phyloP scores from a whole-genome alignment of 1,140 invertebrate genomes.

The Drosophila persimilis region DNA sequence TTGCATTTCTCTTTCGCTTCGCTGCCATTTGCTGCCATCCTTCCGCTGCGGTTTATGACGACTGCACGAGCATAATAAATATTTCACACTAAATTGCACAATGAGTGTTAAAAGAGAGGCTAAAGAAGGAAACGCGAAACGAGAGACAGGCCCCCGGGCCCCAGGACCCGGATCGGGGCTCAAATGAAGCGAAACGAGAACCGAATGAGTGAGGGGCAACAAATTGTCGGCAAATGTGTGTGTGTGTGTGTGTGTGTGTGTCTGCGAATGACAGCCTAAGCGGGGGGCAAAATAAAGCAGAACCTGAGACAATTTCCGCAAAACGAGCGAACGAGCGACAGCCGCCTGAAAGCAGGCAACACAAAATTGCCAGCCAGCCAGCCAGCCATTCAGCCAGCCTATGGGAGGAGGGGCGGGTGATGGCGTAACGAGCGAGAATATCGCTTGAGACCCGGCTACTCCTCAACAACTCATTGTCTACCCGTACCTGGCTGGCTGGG shows the following conservation, averaged over 20 bases:
- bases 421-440: slow-evolving; percentile 41
- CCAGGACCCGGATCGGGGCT: not conserved
- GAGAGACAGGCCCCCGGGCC: not conserved
- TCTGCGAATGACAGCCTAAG: slow-evolving; percentile 44
- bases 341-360: slow-evolving; percentile 35
- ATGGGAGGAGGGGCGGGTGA: no score
- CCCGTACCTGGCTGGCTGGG: not conserved
- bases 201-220: slow-evolving; percentile 27
- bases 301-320: slow-evolving; percentile 65
- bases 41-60: slow-evolving; percentile 44
- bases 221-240: slow-evolving; percentile 58
- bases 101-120: slow-evolving; percentile 15
- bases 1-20: slow-evolving; percentile 38
- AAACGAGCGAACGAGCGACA: slow-evolving; percentile 2
- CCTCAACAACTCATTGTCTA: not conserved
- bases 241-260: slow-evolving; percentile 63
- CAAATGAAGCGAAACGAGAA: slow-evolving; percentile 40
- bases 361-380: slow-evolving; percentile 41
- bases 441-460: not conserved
- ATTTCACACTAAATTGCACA: slow-evolving; percentile 65
- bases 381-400: slow-evolving; percentile 20
- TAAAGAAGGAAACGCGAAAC: not conserved
- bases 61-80: slow-evolving; percentile 39
- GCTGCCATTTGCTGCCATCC: not conserved
- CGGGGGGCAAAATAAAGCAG: slow-evolving; percentile 21